phyloP scores from a whole-genome alignment of 2,797 vertebrate genomes.

The Micropoecilia bifurca region DNA sequence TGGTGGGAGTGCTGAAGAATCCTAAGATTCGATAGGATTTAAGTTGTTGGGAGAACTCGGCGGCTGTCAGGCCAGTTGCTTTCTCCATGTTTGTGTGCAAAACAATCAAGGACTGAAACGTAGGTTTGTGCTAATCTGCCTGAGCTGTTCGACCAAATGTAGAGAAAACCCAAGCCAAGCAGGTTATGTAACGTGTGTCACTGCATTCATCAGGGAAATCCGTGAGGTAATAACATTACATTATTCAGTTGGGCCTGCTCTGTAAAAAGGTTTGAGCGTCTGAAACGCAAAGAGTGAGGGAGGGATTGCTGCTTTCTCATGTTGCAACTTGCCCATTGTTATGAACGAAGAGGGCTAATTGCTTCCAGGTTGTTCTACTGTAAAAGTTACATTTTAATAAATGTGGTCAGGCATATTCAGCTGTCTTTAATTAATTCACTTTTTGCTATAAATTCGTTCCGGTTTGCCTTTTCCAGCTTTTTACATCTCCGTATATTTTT shows the following conservation, averaged over 20 bases:
- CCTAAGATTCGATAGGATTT: slow-evolving; percentile 56
- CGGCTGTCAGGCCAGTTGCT: slow-evolving; percentile 34
- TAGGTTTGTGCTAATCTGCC: slow-evolving; percentile 3
- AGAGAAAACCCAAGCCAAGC: background rate
- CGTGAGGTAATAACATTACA: slow-evolving; percentile 7
- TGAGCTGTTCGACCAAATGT: background rate
- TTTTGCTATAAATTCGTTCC: background rate
- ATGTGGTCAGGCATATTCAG: background rate
- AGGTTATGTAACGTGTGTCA: slow-evolving; percentile 9
- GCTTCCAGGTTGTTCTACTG: background rate
- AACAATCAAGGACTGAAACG: background rate
- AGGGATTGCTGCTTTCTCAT: background rate
- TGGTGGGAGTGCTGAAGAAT: slow-evolving; percentile 54
- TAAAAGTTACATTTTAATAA: background rate
- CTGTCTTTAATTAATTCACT: background rate
- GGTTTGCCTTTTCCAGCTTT: background rate
- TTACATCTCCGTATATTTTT: background rate
- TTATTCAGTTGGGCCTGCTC: background rate
- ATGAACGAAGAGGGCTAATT: background rate
- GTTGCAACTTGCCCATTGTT: background rate
- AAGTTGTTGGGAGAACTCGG: slow-evolving; percentile 52
- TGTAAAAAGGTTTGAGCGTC: background rate
- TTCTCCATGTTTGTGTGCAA: slow-evolving; percentile 13
- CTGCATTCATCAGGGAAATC: slow-evolving; percentile 7
- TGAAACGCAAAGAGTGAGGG: background rate